Evolutionary conservation across 2,888 invertebrate genomes (phyloP).

Genomic region (Reticulitermes lucifugus): DNA sequence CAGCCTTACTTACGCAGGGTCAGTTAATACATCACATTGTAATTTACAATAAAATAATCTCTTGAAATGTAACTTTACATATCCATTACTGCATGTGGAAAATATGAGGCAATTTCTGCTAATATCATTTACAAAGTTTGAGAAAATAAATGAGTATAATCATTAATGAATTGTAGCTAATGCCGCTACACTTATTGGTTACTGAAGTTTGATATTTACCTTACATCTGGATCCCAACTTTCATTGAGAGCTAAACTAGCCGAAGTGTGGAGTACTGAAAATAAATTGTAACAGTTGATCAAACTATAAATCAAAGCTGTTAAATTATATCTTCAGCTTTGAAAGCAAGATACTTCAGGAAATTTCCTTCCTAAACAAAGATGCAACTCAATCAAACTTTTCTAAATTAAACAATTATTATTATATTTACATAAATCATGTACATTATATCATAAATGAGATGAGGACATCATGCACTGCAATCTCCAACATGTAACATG

Average conservation of each 20-base stretch:
- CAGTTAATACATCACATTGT: neutral
- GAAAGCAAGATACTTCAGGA: neutral
- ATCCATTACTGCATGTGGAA: conserved; percentile 18
- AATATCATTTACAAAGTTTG: neutral
- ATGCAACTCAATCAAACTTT: conserved; percentile 11
- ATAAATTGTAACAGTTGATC: conserved; percentile 42
- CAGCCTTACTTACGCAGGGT: neutral
- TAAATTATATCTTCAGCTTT: conserved; percentile 15
- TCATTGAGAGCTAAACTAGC: conserved; percentile 97
- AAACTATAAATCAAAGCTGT: conserved; percentile 19
- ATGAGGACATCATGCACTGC: neutral
- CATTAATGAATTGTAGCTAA: conserved; percentile 19
- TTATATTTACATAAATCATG: neutral
- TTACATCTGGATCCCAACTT: conserved; percentile 97
- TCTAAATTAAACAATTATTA: neutral
- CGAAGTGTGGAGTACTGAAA: conserved; percentile 96
- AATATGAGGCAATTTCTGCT: conserved; percentile 16
- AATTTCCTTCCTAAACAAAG: conserved; percentile 10
- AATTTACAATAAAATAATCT: neutral
- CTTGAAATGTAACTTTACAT: conserved; percentile 1
- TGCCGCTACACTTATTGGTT: conserved; percentile 21
- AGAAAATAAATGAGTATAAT: neutral
- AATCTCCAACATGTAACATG: no score
- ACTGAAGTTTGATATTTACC: conserved; percentile 60
- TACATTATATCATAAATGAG: neutral